Evolutionary conservation across 2,113 vertebrate genomes (phyloP).

Genomic region (Microcebus murinus): DNA sequence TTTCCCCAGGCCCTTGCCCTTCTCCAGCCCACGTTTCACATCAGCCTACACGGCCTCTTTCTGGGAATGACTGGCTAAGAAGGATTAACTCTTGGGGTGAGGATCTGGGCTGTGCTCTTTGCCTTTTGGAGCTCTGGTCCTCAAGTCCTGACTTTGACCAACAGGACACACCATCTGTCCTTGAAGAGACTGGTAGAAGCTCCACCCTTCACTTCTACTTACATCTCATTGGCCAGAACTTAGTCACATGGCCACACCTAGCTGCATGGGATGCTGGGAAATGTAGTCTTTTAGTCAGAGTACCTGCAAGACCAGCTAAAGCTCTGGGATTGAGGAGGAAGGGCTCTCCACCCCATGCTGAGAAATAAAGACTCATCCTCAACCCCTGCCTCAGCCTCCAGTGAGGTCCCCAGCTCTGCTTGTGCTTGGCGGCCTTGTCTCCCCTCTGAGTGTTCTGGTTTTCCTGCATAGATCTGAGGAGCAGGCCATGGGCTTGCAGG

Average conservation of each 20-base stretch:
- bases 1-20: background rate
- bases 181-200: background rate
- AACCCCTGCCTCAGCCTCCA: too few relatives aligned
- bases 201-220: background rate
- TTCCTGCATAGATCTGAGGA: background rate
- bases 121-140: background rate
- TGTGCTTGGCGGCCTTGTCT: background rate
- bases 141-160: background rate
- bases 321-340: background rate
- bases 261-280: conserved; percentile 46
- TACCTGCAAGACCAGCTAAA: background rate
- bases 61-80: background rate
- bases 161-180: background rate
- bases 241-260: background rate
- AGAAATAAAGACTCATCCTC: too few relatives aligned
- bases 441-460: background rate
- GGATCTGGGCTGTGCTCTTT: background rate
- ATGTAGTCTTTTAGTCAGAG: background rate
- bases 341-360: background rate
- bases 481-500: background rate
- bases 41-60: background rate
- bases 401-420: too few relatives aligned
- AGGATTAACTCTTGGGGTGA: background rate
- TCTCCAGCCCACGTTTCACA: background rate
- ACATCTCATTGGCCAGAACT: background rate